Evolutionary conservation across 2,113 vertebrate genomes (phyloP).

Genomic region (Gallinago jamesoni): DNA sequence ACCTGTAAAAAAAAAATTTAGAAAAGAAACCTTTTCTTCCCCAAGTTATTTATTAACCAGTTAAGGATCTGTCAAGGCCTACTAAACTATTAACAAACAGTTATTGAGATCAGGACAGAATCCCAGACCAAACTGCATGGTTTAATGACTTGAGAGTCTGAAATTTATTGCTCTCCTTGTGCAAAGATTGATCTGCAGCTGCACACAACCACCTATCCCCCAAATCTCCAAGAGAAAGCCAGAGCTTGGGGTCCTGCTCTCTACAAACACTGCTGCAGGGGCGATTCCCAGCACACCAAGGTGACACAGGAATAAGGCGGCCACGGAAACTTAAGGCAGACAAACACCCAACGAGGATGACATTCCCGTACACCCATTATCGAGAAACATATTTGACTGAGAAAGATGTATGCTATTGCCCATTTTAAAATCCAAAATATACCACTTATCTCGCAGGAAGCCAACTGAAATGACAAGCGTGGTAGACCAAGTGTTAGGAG

Average conservation of each 20-base stretch:
- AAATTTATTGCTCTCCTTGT: constrained; percentile 15
- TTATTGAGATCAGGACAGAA: constrained; percentile 36
- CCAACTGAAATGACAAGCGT: neutral
- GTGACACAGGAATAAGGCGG: neutral
- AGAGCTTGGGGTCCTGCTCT: neutral
- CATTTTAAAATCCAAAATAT: neutral
- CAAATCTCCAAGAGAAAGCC: neutral
- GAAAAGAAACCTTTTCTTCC: neutral
- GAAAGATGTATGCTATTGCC: neutral
- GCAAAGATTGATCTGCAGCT: constrained; percentile 14
- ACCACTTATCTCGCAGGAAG: neutral
- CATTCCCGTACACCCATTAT: neutral
- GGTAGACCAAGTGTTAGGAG: neutral
- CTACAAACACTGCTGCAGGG: neutral
- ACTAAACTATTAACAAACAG: constrained; percentile 42
- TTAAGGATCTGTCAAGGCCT: neutral
- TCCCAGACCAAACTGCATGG: neutral
- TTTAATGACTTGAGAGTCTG: neutral
- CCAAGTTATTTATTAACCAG: constrained; percentile 26
- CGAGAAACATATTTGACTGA: neutral
- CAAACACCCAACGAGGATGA: neutral
- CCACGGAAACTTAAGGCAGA: neutral
- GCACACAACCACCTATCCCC: neutral
- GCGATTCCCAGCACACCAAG: neutral
- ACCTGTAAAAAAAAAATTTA: neutral